A percentile compares a stretch with the other conserved stretches of the same genome.
Conservation (phyloP, 2,888 invertebrate species). For the Nomada flava region DNA sequence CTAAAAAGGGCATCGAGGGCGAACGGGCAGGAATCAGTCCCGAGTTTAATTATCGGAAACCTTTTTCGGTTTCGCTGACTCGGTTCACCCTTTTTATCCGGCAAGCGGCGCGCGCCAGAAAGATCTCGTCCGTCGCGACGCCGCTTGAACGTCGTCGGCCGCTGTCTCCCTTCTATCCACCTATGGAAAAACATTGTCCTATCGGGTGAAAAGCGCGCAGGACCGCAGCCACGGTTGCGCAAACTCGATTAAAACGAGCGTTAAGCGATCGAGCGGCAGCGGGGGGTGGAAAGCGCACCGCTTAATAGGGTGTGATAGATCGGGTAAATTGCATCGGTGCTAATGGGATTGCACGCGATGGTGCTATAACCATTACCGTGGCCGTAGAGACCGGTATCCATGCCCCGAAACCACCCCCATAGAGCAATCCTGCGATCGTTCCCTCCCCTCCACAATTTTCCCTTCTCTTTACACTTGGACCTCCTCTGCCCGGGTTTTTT, state of each 20-base stretch:
- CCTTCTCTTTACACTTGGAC: conserved; percentile 7
- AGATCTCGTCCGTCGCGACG: conserved; percentile 7
- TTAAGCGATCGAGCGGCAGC: conserved; percentile 79
- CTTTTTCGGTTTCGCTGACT: conserved; percentile 57
- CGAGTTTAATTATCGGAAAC: conserved; percentile 66
- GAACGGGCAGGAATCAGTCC: background rate
- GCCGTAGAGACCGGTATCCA: conserved; percentile 75
- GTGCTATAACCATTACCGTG: conserved; percentile 83
- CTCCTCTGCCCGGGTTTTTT: background rate
- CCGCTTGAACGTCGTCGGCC: conserved; percentile 16
- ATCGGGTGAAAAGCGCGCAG: conserved; percentile 53
- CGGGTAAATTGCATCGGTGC: conserved; percentile 84
- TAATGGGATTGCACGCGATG: conserved; percentile 84
- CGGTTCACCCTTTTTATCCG: conserved; percentile 38
- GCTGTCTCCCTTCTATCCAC: conserved; percentile 11
- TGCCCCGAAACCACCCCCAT: conserved; percentile 72
- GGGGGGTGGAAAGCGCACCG: conserved; percentile 79
- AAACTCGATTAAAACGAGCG: conserved; percentile 81
- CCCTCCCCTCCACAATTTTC: background rate
- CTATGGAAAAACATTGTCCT: conserved; percentile 60
- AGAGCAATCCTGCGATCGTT: conserved; percentile 51
- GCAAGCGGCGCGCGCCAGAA: background rate
- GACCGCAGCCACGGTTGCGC: conserved; percentile 68
- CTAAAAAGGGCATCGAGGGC: conserved; percentile 13
- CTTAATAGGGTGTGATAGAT: conserved; percentile 84